Base-by-base conservation (phyloP, 2,797 vertebrate genomes). In the Anguilla anguilla region DNA sequence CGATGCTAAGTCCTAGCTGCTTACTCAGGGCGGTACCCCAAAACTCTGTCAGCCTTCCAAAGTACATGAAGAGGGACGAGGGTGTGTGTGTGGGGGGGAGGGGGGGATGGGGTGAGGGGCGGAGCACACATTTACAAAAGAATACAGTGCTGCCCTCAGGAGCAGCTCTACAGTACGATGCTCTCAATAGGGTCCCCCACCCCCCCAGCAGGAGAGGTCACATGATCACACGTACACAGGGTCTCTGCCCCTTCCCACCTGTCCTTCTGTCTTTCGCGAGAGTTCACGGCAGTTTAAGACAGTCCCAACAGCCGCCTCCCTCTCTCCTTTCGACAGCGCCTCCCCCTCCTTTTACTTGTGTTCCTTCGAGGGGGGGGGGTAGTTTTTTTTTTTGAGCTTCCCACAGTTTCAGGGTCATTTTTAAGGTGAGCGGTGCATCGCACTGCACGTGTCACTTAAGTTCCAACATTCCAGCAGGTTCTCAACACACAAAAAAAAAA, bases 91-190 rank as follows among this genome's bases (percentile, higher is more conserved):
- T n/a, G 49, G 87, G 89, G n/a, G 89, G 91, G 91, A 88, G 69
- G 89, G 69, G 67, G 55, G 59, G 74, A 87, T 74, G 74, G 31
- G 86, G 91, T 89, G 87, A 93, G 92, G 86, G 91, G 92, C 89
- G 89, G 87, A 93, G 92, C 93, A 91, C 91, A 92, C 95, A 95
- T 95, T 90, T 95, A 96, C 96, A 95, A 87, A 95, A 95, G 93
- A 94, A 95, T 94, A 96, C 94, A 96, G 91, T 49, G 77, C 77
- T 81, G 77, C 49, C 17, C 39, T 25, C 25, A 17, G 43, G 0
- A 6, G 43, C 43, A 49, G 77, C 6, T 19, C 3, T 79, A 43
- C 35, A 43, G 35, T 25, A 81, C 6, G 9, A 46, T 81, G 19
- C 77, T 22, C 39, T 55, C 7, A 57, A 51, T 1, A 31, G 3